Evolutionary conservation across 2,888 invertebrate species (phyloP), one percentile per base, ranked within the genome.

Genomic region (Hecatera dysodea): DNA sequence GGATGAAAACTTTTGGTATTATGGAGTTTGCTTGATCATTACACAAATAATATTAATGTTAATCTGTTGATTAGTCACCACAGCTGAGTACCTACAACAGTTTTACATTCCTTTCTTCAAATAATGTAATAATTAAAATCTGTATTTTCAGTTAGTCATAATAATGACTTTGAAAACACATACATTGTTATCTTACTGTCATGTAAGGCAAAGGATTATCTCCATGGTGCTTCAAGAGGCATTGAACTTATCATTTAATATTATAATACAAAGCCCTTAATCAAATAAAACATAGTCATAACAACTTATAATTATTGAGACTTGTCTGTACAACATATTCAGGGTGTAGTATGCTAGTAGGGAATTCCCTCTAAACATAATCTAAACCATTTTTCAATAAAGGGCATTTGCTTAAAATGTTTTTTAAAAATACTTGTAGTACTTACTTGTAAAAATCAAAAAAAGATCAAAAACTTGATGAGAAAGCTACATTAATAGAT

Each of bases 201-300:
- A 72, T 57, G 29, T 60, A 66, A 65, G 68, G 67, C 77, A 78
- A 82, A 79, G 71, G 61, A 82, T 70, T 75, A 61, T 8, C 11
- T 68, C 55, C 29, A 50, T 48, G 27, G 29, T 73, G 42, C 64
- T 71, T 72, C 53, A 53, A 48, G 72, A 72, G 68, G 63, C 68
- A 85, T 67, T 82, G 77, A 85, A 83, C 75, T 75, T 60, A 22
- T 65, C 11, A 53, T 57, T 52, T 62, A 15, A 22, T 15, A 42
- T 8, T 2, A 19, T n/a, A 11, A 19, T 19, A 44, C 5, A 39
- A 44, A 44, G 19, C 17, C 19, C 8, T 44, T 19, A 44, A 44
- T 44, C 0, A 44, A 44, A 19, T 1, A 19, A 44, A 44, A 19
- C 19, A 17, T 4, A 39, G 15, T 15, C 5, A 44, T 19, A 19